Evolutionary conservation across 1,140 invertebrate species (phyloP), one percentile per base, ranked within the genome.

Genomic region (Drosophila sp.): DNA sequence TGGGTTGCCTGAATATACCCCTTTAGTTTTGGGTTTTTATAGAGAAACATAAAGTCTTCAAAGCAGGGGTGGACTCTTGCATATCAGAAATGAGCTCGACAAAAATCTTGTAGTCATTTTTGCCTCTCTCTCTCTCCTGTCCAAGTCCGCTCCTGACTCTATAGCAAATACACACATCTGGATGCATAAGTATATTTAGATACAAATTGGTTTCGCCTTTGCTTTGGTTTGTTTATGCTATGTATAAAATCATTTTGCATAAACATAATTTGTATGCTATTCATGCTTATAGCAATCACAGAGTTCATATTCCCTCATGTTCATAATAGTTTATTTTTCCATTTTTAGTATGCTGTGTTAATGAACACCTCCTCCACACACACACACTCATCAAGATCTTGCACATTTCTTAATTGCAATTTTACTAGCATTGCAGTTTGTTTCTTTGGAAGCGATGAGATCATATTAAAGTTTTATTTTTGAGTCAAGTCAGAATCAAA

Each of bases 391-490:
- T 50, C 2, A 27, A 25, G 25, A 25, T 50, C 7, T 27, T 50
- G 44, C 44, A 50, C 44, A 50, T 27, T 50, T 50, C 44, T 50
- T 50, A 50, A 50, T 50, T 50, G 44, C 23, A 50, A 25, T 50
- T 50, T 50, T 8, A 10, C 23, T 7, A 33, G 30, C 30, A 57
- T 55, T 57, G 55, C 56, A 58, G 32, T 58, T 11, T 38, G 35
- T 38, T 50, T 50, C 23, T 10, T 66, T 35, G 29, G 32, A 30
- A n/a, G 5, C 29, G 17, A 76, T 76, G 73, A 76, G 72, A 76
- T 76, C 73, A 76, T 70, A 25, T 69, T 76, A 17, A 60, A 64
- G 38, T 73, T 17, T 73, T 44, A 41, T 73, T 73, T 70, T 44
- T 4, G 3, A n/a, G 11, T 66, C 10, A n/a, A 55, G 44, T 60